These are phyloP conservation scores for Pomacea maculata DNA, from an alignment of 1,140 invertebrate species.

Conservation along the genomic window DNA sequence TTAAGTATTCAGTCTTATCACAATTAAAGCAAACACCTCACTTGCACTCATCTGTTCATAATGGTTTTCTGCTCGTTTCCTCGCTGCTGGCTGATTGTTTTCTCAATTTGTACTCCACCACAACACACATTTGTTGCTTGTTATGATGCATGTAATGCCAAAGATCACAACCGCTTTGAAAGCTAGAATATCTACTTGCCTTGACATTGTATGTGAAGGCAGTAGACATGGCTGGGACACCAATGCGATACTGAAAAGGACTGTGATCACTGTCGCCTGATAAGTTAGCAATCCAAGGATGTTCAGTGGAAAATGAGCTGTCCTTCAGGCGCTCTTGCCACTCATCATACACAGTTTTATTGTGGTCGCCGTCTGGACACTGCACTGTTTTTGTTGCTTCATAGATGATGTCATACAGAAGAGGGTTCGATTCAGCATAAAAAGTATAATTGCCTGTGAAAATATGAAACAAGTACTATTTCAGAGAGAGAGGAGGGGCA, in stretches of 20 bases:
- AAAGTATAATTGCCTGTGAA: constrained; percentile 56
- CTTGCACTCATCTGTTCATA: too few relatives aligned
- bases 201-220: constrained; percentile 54
- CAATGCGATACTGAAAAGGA: constrained; percentile 56
- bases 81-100: too few relatives aligned
- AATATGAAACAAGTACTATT: constrained; percentile 3
- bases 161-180: too few relatives aligned
- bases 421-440: constrained; percentile 51
- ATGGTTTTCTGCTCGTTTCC: too few relatives aligned
- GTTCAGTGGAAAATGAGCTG: constrained; percentile 11
- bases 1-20: too few relatives aligned
- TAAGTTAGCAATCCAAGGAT: constrained; percentile 23
- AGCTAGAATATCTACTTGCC: constrained; percentile 19
- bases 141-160: too few relatives aligned
- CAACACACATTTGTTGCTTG: too few relatives aligned
- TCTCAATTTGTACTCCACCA: too few relatives aligned
- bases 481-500: neutral
- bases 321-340: constrained; percentile 31
- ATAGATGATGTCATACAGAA: constrained; percentile 51
- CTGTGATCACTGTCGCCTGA: constrained; percentile 58
- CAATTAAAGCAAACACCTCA: too few relatives aligned
- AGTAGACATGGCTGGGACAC: constrained; percentile 53
- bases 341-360: constrained; percentile 43
- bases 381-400: constrained; percentile 48
- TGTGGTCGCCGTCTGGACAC: constrained; percentile 35